phyloP scores from a whole-genome alignment of 2,797 vertebrate genomes.

The Caiman crocodilus region DNA sequence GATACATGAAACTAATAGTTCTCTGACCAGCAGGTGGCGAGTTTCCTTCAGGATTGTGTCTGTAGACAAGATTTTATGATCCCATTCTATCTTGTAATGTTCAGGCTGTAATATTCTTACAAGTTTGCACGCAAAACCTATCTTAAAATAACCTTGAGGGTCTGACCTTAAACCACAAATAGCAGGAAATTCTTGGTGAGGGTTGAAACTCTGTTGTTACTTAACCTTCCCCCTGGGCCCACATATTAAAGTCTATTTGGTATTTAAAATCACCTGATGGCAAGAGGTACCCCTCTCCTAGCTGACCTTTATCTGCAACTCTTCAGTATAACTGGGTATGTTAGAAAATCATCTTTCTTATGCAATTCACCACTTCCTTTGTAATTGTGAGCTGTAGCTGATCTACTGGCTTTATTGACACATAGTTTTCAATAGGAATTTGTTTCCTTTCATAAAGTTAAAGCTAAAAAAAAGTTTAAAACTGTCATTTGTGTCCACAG shows the following conservation, averaged over 20 bases:
- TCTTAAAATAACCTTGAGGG: slow-evolving; percentile 46
- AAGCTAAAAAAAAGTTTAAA: background rate
- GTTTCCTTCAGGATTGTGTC: slow-evolving; percentile 79
- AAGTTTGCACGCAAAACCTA: background rate
- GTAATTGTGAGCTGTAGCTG: slow-evolving; percentile 51
- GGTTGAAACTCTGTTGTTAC: background rate
- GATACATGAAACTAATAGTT: background rate
- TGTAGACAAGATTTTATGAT: accelerated
- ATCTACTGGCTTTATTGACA: slow-evolving; percentile 4
- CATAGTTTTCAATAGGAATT: slow-evolving; percentile 18
- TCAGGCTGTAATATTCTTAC: background rate
- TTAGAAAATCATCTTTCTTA: slow-evolving; percentile 18
- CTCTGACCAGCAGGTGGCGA: slow-evolving; percentile 79
- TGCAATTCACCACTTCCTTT: slow-evolving; percentile 41
- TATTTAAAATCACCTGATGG: slow-evolving; percentile 23
- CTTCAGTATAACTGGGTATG: background rate
- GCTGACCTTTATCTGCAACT: slow-evolving; percentile 39
- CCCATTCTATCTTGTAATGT: accelerated
- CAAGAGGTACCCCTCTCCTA: background rate
- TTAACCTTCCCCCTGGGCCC: background rate
- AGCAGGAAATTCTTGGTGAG: slow-evolving; percentile 15
- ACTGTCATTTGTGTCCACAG: background rate
- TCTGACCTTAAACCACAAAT: slow-evolving; percentile 24
- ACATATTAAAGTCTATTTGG: background rate
- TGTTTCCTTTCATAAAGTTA: slow-evolving; percentile 3